Evolutionary conservation across 2,113 vertebrate genomes (phyloP).

Genomic region (Lepisosteus oculatus): DNA sequence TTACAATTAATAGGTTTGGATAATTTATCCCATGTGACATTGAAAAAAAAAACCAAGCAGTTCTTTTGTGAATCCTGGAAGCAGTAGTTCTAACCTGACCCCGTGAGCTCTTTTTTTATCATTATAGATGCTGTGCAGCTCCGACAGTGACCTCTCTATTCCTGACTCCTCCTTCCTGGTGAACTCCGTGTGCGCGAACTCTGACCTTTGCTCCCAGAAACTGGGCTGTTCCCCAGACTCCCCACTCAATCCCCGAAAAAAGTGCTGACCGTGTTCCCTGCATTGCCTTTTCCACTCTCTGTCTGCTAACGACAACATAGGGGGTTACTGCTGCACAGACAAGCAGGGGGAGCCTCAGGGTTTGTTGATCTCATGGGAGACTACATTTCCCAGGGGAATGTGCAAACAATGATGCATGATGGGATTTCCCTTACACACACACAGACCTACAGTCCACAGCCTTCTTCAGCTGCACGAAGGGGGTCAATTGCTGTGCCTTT

Average conservation of each 20-base stretch:
- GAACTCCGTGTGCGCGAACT: constrained; percentile 51
- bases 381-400: too few relatives aligned
- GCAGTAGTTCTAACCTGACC: neutral
- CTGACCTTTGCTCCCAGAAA: constrained; percentile 48
- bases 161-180: constrained; percentile 63
- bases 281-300: too few relatives aligned
- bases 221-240: constrained; percentile 46
- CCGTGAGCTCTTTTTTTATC: neutral
- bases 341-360: too few relatives aligned
- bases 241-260: constrained; percentile 24
- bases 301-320: too few relatives aligned
- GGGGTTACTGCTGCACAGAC: too few relatives aligned
- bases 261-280: constrained; percentile 30
- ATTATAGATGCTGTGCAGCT: constrained; percentile 60
- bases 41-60: neutral
- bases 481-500: too few relatives aligned
- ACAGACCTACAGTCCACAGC: too few relatives aligned
- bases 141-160: constrained; percentile 50
- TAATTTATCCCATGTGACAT: constrained; percentile 4
- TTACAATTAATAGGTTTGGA: neutral
- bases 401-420: too few relatives aligned
- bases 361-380: too few relatives aligned
- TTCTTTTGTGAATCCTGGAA: neutral
- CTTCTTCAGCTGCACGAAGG: too few relatives aligned
- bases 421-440: too few relatives aligned